Conservation (phyloP, 1,140 invertebrate genomes). For the Drosophila oshimai region DNA sequence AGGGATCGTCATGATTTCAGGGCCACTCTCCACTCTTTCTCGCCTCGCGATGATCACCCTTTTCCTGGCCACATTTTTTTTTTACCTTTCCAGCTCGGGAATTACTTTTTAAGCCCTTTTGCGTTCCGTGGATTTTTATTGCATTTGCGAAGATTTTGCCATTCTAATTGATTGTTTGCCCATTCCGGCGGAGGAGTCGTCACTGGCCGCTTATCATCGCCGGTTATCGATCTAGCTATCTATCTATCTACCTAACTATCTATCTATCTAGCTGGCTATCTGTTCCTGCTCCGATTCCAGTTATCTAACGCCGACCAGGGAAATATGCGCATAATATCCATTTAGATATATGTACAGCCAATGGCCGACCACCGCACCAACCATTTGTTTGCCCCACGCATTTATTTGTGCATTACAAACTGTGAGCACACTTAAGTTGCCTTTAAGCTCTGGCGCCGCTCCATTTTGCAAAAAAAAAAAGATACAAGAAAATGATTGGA, state of each 20-base stretch:
- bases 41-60: slow-evolving; percentile 11
- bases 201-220: slow-evolving; percentile 43
- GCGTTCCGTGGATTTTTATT: slow-evolving; percentile 68
- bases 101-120: slow-evolving; percentile 78
- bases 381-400: slow-evolving; percentile 49
- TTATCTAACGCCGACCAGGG: slow-evolving; percentile 38
- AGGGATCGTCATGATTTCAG: slow-evolving; percentile 45
- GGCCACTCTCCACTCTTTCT: slow-evolving; percentile 30
- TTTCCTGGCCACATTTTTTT: slow-evolving; percentile 28
- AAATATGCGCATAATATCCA: slow-evolving; percentile 72
- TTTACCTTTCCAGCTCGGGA: slow-evolving; percentile 53
- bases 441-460: slow-evolving; percentile 73
- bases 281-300: slow-evolving; percentile 59
- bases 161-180: slow-evolving; percentile 79
- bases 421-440: slow-evolving; percentile 73
- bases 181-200: slow-evolving; percentile 38
- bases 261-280: slow-evolving; percentile 40
- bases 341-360: slow-evolving; percentile 65
- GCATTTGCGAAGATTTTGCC: slow-evolving; percentile 75
- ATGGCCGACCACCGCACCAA: slow-evolving; percentile 37
- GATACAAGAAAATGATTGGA: slow-evolving; percentile 3
- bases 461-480: slow-evolving; percentile 68
- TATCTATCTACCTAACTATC: slow-evolving; percentile 33
- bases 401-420: slow-evolving; percentile 77
- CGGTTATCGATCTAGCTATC: slow-evolving; percentile 69